Evolutionary conservation across 2,888 invertebrate genomes (phyloP), one percentile per base, ranked within the genome.

Genomic region (Corythucha ciliata): DNA sequence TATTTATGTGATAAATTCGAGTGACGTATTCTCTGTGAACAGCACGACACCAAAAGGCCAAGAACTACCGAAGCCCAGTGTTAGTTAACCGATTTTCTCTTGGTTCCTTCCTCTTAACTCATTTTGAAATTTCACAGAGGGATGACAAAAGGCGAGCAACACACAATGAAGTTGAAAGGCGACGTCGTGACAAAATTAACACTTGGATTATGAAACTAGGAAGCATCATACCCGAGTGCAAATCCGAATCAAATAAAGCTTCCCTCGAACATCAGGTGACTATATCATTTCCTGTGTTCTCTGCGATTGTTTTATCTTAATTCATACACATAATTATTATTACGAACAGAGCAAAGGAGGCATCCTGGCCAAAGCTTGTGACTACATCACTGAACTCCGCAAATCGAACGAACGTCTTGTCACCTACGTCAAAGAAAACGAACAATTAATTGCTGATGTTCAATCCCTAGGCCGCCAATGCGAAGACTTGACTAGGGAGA

Each of bases 181-280:
- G 94, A 57, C 75, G 96, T 39, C 73, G 96, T 61, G 93, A 94
- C 66, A 96, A 94, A 75, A 96, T 96, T 58, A 96, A 96, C 68
- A 89, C 83, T 65, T 96, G 94, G 94, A 96, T 96, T 59, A 81
- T 86, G 45, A 90, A 89, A 68, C 71, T 96, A 52, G 88, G 91
- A 2, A 87, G 90, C 65, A 79, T 94, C 58, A 83, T 96, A 48
- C 93, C 93, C 1, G 81, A 81, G 55, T 78, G 78, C 64, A 72
- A 71, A 7, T 66, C 58, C 50, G 74, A 76, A 42, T 72, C 73
- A 47, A 72, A 74, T 58, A 80, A 81, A 58, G 80, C 81, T 4
- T 70, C 76, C 40, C 76, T 76, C 41, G 75, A 76, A 55, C 58
- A 58, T 14, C 62, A 61, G 55, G 62, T 63, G 40, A 44, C 49